Conservation (phyloP, 2,113 vertebrate species). For the Vombatus ursinus region DNA sequence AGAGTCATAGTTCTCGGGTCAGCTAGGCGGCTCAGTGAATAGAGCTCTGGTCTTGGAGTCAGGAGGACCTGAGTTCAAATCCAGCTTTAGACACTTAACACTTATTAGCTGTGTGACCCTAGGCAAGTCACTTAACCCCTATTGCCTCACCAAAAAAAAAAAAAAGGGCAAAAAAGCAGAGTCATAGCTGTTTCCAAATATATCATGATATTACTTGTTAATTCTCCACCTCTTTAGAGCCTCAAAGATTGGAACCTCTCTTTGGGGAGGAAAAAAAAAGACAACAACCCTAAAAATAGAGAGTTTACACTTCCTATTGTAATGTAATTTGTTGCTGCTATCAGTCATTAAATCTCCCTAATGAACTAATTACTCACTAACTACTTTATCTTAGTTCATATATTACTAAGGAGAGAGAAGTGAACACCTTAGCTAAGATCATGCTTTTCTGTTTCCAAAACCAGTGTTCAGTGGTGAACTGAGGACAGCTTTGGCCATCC, state of each 20-base stretch:
- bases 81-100: too few relatives aligned
- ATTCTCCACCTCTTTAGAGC: background rate
- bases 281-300: background rate
- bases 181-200: background rate
- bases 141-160: too few relatives aligned
- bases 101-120: too few relatives aligned
- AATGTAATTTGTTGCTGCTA: background rate
- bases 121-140: too few relatives aligned
- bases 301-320: background rate
- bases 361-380: conserved; percentile 42
- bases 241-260: background rate
- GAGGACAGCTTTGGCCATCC: conserved; percentile 34
- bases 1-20: background rate
- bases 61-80: too few relatives aligned
- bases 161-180: too few relatives aligned
- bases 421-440: conserved; percentile 48
- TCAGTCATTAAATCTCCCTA: conserved; percentile 29
- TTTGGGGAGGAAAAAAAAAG: background rate
- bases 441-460: conserved; percentile 62
- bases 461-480: conserved; percentile 39
- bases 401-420: conserved; percentile 56
- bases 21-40: too few relatives aligned
- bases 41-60: too few relatives aligned
- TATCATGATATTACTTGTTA: background rate
- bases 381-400: conserved; percentile 22